These are phyloP conservation scores for Apus apus DNA, from an alignment of 2,113 vertebrate genomes.

Conservation along the genomic window DNA sequence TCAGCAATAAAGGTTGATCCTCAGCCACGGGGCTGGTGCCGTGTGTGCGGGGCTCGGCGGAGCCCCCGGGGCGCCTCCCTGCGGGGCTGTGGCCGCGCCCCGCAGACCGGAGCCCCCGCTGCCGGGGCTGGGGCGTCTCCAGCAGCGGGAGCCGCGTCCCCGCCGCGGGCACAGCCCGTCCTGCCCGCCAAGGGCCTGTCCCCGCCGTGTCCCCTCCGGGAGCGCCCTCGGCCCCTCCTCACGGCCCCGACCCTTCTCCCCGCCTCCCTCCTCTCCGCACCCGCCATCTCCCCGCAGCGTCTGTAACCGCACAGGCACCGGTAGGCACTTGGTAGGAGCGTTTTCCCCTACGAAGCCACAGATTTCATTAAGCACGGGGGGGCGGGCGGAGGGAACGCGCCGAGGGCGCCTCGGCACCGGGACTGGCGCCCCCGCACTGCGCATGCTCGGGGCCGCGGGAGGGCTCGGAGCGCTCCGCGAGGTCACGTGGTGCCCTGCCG, in stretches of 20 bases:
- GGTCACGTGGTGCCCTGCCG: not conserved
- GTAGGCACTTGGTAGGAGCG: fast-evolving
- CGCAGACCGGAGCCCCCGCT: no score
- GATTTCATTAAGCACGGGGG: fast-evolving
- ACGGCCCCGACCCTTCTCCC: not conserved
- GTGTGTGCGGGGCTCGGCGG: fast-evolving
- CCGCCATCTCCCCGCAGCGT: no score
- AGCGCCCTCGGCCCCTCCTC: no score
- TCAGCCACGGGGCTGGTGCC: fast-evolving
- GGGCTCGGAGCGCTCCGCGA: fast-evolving
- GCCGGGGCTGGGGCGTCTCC: no score
- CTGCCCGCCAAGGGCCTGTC: no score
- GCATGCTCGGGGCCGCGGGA: not conserved
- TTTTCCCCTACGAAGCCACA: fast-evolving
- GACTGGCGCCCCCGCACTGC: not conserved
- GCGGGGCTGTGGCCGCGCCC: fast-evolving
- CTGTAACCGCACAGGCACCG: fast-evolving
- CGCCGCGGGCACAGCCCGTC: no score
- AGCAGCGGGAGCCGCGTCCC: no score
- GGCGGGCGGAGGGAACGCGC: fast-evolving
- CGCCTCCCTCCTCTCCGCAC: fast-evolving
- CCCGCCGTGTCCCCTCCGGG: not conserved
- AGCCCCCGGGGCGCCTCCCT: no score
- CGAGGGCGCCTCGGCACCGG: no score
- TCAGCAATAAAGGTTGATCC: not conserved